Conservation (phyloP, 2,113 vertebrate species). For the Phylloscopus trochilus region DNA sequence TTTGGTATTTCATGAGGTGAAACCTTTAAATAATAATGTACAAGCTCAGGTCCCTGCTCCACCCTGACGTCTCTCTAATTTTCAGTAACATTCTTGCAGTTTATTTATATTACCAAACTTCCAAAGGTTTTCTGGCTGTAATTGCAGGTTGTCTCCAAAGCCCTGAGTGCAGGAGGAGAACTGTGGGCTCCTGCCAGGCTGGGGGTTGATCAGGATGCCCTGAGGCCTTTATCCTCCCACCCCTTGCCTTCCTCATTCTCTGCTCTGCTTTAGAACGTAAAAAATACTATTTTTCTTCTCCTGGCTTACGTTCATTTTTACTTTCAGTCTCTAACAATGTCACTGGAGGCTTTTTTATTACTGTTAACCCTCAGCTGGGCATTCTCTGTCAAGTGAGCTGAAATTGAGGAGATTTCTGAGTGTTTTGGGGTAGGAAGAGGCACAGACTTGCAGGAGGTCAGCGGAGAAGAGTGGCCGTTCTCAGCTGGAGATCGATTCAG, state of each 20-base stretch:
- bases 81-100: background rate
- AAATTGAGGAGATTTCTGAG: background rate
- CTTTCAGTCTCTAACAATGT: background rate
- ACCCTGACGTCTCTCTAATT: background rate
- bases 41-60: background rate
- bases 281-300: background rate
- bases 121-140: background rate
- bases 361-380: background rate
- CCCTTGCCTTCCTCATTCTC: background rate
- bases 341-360: background rate
- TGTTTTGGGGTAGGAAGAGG: background rate
- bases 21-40: background rate
- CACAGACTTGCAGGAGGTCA: background rate
- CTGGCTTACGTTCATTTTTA: background rate
- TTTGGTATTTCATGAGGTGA: background rate
- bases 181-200: background rate
- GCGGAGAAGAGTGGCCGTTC: background rate
- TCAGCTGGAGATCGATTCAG: background rate
- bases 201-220: background rate
- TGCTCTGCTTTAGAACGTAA: background rate
- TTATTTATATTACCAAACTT: background rate
- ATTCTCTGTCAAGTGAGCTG: background rate
- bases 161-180: background rate
- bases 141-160: background rate
- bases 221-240: background rate